These are phyloP conservation scores for Hirtodrosophila histrioides DNA, from an alignment of 2,888 invertebrate genomes.

Conservation along the genomic window DNA sequence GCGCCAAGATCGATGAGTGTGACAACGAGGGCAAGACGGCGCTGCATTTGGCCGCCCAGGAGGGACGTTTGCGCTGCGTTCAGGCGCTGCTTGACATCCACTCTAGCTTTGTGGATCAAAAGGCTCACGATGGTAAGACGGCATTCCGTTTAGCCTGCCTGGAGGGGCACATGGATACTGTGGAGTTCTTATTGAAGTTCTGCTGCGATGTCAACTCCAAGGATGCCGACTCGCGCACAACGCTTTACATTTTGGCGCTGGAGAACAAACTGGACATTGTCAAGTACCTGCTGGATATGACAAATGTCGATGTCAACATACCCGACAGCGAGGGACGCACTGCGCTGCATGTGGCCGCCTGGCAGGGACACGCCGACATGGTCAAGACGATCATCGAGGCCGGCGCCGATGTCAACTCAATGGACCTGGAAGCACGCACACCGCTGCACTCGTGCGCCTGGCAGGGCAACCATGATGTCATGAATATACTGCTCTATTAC, in stretches of 20 bases:
- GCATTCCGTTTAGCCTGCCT: slow-evolving; percentile 88
- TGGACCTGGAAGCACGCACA: slow-evolving; percentile 94
- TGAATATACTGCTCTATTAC: slow-evolving; percentile 90
- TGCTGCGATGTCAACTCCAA: slow-evolving; percentile 94
- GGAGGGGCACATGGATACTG: slow-evolving; percentile 89
- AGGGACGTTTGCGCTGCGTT: slow-evolving; percentile 89
- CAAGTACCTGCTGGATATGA: slow-evolving; percentile 90
- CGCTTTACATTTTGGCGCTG: slow-evolving; percentile 94
- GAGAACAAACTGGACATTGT: slow-evolving; percentile 94
- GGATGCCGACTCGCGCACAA: slow-evolving; percentile 96
- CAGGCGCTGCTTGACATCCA: slow-evolving; percentile 89
- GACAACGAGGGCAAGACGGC: slow-evolving; percentile 96
- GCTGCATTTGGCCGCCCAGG: slow-evolving; percentile 94
- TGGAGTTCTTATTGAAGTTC: slow-evolving; percentile 87
- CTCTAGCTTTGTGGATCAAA: slow-evolving; percentile 91
- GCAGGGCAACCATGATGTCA: slow-evolving; percentile 95
- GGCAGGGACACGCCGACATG: slow-evolving; percentile 98
- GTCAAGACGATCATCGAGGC: slow-evolving; percentile 90
- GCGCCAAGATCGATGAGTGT: slow-evolving; percentile 93
- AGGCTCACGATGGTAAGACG: slow-evolving; percentile 95
- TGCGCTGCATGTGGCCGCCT: slow-evolving; percentile 94
- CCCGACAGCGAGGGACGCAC: slow-evolving; percentile 96
- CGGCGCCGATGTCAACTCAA: slow-evolving; percentile 92
- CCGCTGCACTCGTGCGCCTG: slow-evolving; percentile 97
- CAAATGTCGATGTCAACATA: slow-evolving; percentile 92